A percentile compares a stretch with the other conserved stretches of the same genome.
These are phyloP conservation scores for Drosophila sechellia DNA, from an alignment of 1,140 invertebrate species.

Conservation along the genomic window DNA sequence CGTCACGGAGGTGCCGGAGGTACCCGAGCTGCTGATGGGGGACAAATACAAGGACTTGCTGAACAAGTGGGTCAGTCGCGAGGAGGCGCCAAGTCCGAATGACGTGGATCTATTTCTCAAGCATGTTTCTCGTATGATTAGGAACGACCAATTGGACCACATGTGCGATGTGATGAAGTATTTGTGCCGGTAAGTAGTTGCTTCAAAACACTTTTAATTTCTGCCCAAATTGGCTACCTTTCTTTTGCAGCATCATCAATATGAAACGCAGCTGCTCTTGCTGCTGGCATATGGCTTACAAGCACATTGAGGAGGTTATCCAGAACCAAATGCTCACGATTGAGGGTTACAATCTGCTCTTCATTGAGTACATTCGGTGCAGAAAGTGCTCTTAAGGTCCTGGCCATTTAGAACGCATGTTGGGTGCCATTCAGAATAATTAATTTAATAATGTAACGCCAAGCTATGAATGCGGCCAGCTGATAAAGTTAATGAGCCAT, in stretches of 20 bases:
- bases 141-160: slow-evolving; percentile 11
- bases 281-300: slow-evolving; percentile 62
- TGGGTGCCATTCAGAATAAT: no score
- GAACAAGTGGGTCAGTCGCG: slow-evolving; percentile 46
- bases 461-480: no score
- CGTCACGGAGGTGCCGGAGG: neutral
- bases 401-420: neutral
- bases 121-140: slow-evolving; percentile 39
- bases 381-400: slow-evolving; percentile 16
- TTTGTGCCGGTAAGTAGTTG: slow-evolving; percentile 43
- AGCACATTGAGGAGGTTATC: slow-evolving; percentile 43
- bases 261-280: slow-evolving; percentile 43
- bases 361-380: slow-evolving; percentile 52
- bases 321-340: slow-evolving; percentile 35
- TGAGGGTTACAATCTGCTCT: slow-evolving; percentile 28
- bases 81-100: slow-evolving; percentile 32
- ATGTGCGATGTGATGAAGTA: slow-evolving; percentile 67
- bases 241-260: slow-evolving; percentile 44
- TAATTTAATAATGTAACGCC: no score
- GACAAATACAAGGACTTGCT: slow-evolving; percentile 36
- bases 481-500: no score
- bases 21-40: neutral
- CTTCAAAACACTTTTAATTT: no score
- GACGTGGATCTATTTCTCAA: slow-evolving; percentile 52
- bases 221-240: neutral